Base-by-base conservation (phyloP, 2,797 vertebrate genomes). In the Pseudochaenichthys georgianus region DNA sequence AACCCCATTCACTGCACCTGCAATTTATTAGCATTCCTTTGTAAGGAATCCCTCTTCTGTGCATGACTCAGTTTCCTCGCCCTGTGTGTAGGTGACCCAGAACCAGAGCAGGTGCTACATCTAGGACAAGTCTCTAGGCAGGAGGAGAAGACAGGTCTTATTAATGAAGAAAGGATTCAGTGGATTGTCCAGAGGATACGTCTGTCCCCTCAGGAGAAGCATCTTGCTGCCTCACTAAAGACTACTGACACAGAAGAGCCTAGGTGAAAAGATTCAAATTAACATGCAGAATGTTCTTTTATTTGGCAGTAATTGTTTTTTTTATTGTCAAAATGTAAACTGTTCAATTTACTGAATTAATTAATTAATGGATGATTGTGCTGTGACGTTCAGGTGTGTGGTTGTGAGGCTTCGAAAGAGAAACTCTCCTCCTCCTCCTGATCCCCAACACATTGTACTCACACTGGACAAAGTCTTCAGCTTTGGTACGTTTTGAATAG, bases 151-250 rank as follows among this genome's bases (percentile, higher is more conserved):
- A 70, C 11, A 0, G 48, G 13, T 54, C 4, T 38, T 46, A 53
- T 73, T 60, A 64, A 62, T 54, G 58, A 74, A 38, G 94, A 83
- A 81, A 94, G 34, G 13, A 72, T 42, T 70, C 78, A 77, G 55
- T 94, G 95, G 92, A 89, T 86, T 13, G 82, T 99, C 86, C 96
- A 98, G 79, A 95, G 94, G 77, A 94, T 99, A 77, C 94, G 97
- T 86, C 94, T 99, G 84, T 98, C 97, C 64, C 96, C 97, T 47
- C 86, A 89, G 79, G 96, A 98, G 78, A 95, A 81, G 52, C 92
- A 95, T 45, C 93, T 99, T 74, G 97, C 97, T 17, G 92, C 94
- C 64, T 93, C 94, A 15, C 77, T 99, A 52, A 96, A 96, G 92
- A 89, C 80, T 19, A 73, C 83, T 67, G 83, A 92, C 77, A 93